phyloP scores from a whole-genome alignment of 2,888 invertebrate genomes.

The Adineta ricciae region DNA sequence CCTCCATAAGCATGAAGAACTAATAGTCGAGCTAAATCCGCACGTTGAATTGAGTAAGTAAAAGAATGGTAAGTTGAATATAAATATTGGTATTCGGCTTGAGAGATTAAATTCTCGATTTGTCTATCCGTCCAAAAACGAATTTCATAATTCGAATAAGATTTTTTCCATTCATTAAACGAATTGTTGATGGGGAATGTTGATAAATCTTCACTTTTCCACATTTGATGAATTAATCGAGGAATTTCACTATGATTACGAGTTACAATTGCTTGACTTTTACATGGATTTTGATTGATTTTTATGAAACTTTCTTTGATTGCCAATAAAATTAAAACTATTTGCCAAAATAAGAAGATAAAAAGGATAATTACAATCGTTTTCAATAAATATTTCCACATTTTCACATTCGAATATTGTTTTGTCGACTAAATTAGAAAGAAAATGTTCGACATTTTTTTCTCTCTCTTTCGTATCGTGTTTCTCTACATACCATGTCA shows the following conservation, averaged over 20 bases:
- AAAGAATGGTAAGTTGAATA: neutral
- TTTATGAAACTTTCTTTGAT: neutral
- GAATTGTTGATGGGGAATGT: neutral
- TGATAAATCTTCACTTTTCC: neutral
- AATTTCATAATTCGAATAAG: neutral
- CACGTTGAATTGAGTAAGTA: neutral
- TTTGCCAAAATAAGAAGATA: neutral
- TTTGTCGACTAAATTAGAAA: too few species aligned
- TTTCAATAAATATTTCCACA: neutral
- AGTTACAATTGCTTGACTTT: neutral
- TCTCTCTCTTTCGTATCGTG: too few species aligned
- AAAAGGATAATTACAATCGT: neutral
- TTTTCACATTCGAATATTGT: too few species aligned
- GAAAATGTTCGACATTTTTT: too few species aligned
- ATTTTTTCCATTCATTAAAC: neutral
- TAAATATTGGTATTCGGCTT: neutral
- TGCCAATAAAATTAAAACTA: neutral
- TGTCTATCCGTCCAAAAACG: neutral
- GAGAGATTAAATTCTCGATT: neutral
- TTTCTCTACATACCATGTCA: too few species aligned
- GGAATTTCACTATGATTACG: neutral
- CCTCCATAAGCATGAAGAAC: neutral
- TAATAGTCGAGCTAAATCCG: neutral
- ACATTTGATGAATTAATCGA: neutral
- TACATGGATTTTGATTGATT: neutral